A percentile compares a stretch with the other conserved stretches of the same genome.
Evolutionary conservation across 2,113 vertebrate species (phyloP).

Genomic region (Megaceryle maxima): DNA sequence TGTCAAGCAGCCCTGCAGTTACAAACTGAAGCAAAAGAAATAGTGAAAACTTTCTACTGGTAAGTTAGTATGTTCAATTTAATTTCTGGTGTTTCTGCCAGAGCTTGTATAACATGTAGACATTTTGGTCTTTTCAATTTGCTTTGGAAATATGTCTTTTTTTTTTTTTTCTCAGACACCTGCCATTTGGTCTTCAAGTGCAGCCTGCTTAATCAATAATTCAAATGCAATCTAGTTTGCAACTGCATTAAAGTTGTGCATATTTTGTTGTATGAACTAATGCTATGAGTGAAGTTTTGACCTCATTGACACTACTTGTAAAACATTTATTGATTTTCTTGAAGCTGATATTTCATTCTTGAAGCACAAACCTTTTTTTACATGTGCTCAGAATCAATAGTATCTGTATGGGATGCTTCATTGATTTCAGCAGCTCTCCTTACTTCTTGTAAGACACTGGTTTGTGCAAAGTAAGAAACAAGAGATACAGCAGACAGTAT

Average conservation of each 20-base stretch:
- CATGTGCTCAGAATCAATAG: neutral
- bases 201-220: neutral
- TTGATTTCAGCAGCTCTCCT: neutral
- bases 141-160: neutral
- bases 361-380: neutral
- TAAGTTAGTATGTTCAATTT: neutral
- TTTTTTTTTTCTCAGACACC: neutral
- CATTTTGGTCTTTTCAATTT: neutral
- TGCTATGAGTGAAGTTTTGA: neutral
- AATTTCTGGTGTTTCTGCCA: neutral
- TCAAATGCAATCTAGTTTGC: neutral
- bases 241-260: neutral
- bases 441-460: neutral
- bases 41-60: neutral
- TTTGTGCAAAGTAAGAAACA: neutral
- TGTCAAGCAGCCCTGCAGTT: neutral
- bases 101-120: neutral
- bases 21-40: neutral
- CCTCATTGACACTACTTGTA: neutral
- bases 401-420: neutral
- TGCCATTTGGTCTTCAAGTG: neutral
- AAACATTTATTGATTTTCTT: constrained; percentile 1
- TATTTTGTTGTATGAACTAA: neutral
- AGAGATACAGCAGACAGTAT: neutral
- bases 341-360: neutral